Evolutionary conservation across 92 coral and sea anemone genomes (phyloP).

Genomic region (Siderastrea radians): DNA sequence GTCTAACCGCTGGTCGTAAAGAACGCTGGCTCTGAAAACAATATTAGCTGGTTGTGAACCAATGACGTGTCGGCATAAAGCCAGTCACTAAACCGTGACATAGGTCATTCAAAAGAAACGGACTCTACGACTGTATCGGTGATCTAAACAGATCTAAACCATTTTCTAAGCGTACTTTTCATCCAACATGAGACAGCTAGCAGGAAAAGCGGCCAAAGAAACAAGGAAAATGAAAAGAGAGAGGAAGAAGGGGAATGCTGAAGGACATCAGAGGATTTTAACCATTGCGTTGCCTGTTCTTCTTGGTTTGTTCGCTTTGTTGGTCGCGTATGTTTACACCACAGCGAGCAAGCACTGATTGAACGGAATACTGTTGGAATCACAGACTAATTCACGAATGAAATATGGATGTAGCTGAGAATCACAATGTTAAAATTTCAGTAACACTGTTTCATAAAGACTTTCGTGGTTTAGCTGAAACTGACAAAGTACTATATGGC

Average conservation of each 20-base stretch:
- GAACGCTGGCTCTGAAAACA: not conserved
- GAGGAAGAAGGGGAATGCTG: conserved; percentile 66
- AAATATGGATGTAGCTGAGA: conserved; percentile 6
- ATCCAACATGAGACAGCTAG: conserved; percentile 78
- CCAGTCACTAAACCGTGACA: conserved; percentile 19
- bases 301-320: conserved; percentile 76
- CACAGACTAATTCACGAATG: not conserved
- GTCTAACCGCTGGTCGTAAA: conserved; percentile 9
- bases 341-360: conserved; percentile 64
- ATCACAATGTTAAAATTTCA: not conserved
- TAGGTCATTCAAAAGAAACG: not conserved
- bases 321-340: conserved; percentile 76
- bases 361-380: not conserved
- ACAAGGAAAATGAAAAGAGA: conserved; percentile 84
- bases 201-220: conserved; percentile 91
- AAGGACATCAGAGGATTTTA: conserved; percentile 74
- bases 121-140: not conserved
- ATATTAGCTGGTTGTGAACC: not conserved
- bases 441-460: not conserved
- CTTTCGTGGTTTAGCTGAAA: not conserved
- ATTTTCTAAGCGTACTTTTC: not conserved
- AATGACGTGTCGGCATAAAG: conserved; percentile 41
- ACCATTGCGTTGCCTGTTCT: conserved; percentile 82
- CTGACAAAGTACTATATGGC: not conserved
- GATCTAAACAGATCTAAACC: not conserved